phyloP scores from a whole-genome alignment of 1,140 invertebrate genomes.

The Drosophila lacertosa region DNA sequence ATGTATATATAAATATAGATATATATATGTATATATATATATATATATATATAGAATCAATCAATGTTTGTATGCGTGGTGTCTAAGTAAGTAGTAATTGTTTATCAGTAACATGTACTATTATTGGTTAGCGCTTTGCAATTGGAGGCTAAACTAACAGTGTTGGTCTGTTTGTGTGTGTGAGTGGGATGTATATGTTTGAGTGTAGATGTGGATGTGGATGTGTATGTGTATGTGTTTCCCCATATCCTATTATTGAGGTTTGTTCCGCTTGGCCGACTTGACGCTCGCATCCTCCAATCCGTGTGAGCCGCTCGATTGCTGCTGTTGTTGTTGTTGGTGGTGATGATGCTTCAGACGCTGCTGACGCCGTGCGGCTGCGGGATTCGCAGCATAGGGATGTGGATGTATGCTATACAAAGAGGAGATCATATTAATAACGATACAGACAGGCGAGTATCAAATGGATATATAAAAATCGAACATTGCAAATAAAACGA shows the following conservation, averaged over 20 bases:
- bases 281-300: constrained; percentile 35
- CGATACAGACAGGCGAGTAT: too few species aligned
- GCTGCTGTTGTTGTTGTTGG: not conserved
- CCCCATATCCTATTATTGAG: constrained; percentile 30
- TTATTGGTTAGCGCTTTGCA: constrained; percentile 18
- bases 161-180: constrained; percentile 12
- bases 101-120: constrained; percentile 5
- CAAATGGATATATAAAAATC: not conserved
- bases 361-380: constrained; percentile 52
- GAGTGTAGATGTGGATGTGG: constrained; percentile 11
- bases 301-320: not conserved
- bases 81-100: not conserved
- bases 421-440: constrained; percentile 14
- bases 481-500: not conserved
- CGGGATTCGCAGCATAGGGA: constrained; percentile 59
- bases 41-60: too few species aligned
- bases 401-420: constrained; percentile 63
- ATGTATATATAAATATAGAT: too few species aligned
- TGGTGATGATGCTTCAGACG: constrained; percentile 64
- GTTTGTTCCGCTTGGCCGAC: constrained; percentile 55
- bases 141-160: constrained; percentile 23
- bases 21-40: too few species aligned
- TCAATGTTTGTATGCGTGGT: not conserved
- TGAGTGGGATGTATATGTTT: constrained; percentile 17
- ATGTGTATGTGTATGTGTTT: constrained; percentile 10